Conservation (phyloP, 2,797 vertebrate species). For the Cuniculus paca region DNA sequence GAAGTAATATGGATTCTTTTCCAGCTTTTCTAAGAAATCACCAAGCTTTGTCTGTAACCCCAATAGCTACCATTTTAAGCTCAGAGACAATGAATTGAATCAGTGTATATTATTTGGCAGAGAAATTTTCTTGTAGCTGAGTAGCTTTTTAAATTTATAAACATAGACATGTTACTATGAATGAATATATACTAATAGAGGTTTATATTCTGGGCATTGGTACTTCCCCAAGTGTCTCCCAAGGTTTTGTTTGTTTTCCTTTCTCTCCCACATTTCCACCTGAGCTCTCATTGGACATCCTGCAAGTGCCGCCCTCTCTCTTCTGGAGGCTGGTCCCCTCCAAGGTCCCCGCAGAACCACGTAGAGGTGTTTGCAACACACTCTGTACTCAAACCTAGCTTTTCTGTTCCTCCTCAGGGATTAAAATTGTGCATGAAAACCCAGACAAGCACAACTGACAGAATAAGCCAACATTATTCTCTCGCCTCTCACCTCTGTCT, state of each 20-base stretch:
- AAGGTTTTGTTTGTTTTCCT: background rate
- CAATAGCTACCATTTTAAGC: background rate
- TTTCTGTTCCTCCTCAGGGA: background rate
- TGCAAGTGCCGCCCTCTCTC: no score
- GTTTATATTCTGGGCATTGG: background rate
- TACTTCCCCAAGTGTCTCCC: background rate
- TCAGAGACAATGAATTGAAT: background rate
- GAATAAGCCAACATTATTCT: background rate
- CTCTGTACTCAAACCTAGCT: background rate
- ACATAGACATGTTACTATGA: background rate
- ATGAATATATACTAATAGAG: background rate
- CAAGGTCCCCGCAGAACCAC: no score
- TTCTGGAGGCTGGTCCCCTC: fast-evolving
- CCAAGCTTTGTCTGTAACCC: background rate
- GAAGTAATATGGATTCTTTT: background rate
- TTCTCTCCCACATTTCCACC: background rate
- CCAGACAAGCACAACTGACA: no score
- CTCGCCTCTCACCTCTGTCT: background rate
- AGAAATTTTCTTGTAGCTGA: background rate
- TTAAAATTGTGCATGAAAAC: background rate
- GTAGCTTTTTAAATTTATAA: background rate
- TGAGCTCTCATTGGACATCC: background rate
- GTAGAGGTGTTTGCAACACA: background rate
- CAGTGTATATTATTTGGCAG: background rate
- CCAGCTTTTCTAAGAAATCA: background rate